Evolutionary conservation across 2,888 invertebrate species (phyloP).

Genomic region (Minunthozetes semirufus): DNA sequence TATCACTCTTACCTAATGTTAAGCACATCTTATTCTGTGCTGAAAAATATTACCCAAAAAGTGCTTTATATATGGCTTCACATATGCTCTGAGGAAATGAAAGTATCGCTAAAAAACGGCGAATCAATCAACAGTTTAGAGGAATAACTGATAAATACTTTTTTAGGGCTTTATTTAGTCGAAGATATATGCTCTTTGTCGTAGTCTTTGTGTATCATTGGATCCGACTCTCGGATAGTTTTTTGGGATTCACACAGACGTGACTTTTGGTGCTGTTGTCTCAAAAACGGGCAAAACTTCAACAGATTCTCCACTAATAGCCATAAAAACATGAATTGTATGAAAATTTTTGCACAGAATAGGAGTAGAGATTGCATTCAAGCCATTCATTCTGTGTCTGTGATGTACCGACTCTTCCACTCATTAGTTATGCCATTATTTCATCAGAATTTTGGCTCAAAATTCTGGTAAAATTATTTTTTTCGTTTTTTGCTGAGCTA

Average conservation of each 20-base stretch:
- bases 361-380: not conserved
- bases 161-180: too few relatives aligned
- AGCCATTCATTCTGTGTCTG: not conserved
- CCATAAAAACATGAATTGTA: not conserved
- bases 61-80: too few relatives aligned
- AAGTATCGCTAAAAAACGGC: too few relatives aligned
- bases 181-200: too few relatives aligned
- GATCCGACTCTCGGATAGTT: not conserved
- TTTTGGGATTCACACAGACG: not conserved
- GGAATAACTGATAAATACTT: too few relatives aligned
- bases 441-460: not conserved
- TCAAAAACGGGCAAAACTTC: not conserved
- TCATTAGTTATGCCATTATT: slow-evolving; percentile 8
- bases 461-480: not conserved
- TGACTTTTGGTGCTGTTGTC: not conserved
- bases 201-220: too few relatives aligned
- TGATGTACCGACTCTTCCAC: not conserved
- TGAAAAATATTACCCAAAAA: too few relatives aligned
- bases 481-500: not conserved
- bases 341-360: not conserved
- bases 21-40: too few relatives aligned
- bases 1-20: too few relatives aligned
- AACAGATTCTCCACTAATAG: not conserved
- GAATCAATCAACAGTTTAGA: too few relatives aligned
- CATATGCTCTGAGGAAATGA: too few relatives aligned